Percentiles rank a stretch among this genome's conserved stretches.
Conservation (phyloP, 2,888 invertebrate genomes). For the Sinelater perroti region DNA sequence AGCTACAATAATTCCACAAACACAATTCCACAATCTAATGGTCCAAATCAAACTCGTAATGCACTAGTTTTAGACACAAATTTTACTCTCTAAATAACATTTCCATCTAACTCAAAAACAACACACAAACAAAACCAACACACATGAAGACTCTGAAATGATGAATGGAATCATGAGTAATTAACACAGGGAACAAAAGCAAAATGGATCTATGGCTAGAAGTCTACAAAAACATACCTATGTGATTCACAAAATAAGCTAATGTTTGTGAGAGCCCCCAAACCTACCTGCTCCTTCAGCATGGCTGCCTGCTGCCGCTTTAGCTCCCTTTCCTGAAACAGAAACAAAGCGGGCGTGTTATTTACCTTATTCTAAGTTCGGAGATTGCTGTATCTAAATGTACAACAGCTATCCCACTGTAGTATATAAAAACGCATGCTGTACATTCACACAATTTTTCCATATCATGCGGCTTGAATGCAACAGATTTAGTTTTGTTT, state of each 20-base stretch:
- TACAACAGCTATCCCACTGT: no score
- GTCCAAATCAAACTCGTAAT: no score
- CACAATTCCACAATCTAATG: no score
- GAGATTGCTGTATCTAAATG: no score
- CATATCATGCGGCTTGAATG: no score
- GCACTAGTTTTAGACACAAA: no score
- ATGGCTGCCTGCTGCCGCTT: slow-evolving; percentile 89
- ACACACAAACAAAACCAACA: not conserved
- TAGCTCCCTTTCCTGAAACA: slow-evolving; percentile 87
- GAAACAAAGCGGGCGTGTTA: slow-evolving; percentile 43
- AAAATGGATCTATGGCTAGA: slow-evolving; percentile 20
- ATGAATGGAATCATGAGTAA: slow-evolving; percentile 26
- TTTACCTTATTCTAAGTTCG: slow-evolving; percentile 8
- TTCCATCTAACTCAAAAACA: no score
- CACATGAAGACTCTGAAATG: slow-evolving; percentile 18
- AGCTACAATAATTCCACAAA: not conserved
- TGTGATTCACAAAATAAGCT: slow-evolving; percentile 15
- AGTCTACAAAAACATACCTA: slow-evolving; percentile 25
- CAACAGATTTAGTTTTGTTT: no score
- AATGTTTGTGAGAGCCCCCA: not conserved
- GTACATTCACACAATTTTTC: no score
- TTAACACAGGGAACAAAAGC: slow-evolving; percentile 29
- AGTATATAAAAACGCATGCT: no score
- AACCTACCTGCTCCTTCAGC: slow-evolving; percentile 88
- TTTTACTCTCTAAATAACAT: no score